Evolutionary conservation across 1,140 invertebrate genomes (phyloP), one percentile per base, ranked within the genome.

Genomic region (Rhyacophila brunnea): DNA sequence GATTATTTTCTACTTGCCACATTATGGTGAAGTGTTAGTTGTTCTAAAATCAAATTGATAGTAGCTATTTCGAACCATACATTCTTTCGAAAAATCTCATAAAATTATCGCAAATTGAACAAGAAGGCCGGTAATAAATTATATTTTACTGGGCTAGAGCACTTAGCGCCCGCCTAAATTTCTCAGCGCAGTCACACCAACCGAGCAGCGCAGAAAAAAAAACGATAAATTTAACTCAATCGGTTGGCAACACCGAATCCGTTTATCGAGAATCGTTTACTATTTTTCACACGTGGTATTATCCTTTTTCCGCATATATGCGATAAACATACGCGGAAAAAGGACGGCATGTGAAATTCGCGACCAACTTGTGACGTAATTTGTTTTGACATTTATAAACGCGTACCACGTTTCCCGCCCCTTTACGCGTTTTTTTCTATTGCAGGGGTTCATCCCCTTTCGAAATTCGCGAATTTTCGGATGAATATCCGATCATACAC

Each of bases 311-410:
- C 3, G 4, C 15, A 11, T 11, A 15, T 13, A 40, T n/a, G 38
- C 38, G 11, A 40, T n/a, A 6, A 42, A 52, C 23, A 28, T 28
- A 32, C 17, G 44, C 38, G 23, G 18, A 45, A 54, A 23, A 19
- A 34, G 44, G 55, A 58, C 20, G 40, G 34, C 17, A 44, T 13
- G n/a, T 46, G 14, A 48, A 46, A 49, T 54, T 17, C 42, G 36
- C 47, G 47, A 19, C 19, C 48, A 17, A 23, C 43, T 44, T 44
- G 43, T 36, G 18, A 23, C 57, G 56, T 64, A 64, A 64, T 64
- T 64, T 64, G 62, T 64, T 64, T 64, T 64, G 62, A 64, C 62
- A 64, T 64, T 64, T 59, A 64, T 50, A 60, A 64, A 64, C 62
- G 62, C 58, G 52, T 52, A 40, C 62, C 59, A 45, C 52, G 55